phyloP scores from a whole-genome alignment of 2,797 vertebrate species.

The Chlorospingus flavigularis region DNA sequence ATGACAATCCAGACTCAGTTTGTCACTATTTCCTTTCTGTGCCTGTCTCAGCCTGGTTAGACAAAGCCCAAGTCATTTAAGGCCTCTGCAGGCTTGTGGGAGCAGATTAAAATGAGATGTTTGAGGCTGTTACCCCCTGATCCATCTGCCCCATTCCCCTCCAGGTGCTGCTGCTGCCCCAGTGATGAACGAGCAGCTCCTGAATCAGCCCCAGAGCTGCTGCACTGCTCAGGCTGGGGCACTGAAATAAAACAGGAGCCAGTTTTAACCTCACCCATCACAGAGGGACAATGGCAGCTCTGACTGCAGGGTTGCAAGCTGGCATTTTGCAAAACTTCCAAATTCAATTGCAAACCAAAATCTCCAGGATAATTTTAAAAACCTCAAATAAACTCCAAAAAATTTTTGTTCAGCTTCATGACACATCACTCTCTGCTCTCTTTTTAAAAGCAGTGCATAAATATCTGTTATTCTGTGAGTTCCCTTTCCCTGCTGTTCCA shows the following conservation, averaged over 20 bases:
- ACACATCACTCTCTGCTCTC: not conserved
- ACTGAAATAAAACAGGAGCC: not conserved
- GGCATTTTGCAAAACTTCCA: not conserved
- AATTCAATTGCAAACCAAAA: not conserved
- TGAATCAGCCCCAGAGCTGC: not conserved
- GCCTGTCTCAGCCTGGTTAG: not conserved
- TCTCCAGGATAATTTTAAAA: not conserved
- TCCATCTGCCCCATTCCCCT: not conserved
- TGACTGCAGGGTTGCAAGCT: not conserved
- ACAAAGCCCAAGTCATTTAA: not conserved
- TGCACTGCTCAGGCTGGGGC: not conserved
- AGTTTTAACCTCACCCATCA: not conserved
- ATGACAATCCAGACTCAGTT: not conserved
- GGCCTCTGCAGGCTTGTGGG: not conserved
- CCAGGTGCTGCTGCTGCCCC: not conserved
- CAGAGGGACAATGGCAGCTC: not conserved
- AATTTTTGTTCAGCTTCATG: not conserved
- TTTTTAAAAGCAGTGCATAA: conserved; percentile 58
- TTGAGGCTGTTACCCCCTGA: not conserved
- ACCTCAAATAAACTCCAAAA: not conserved
- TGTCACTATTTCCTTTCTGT: not conserved
- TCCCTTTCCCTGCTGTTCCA: conserved; percentile 43
- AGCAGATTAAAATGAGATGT: not conserved
- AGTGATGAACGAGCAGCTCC: fast-evolving
- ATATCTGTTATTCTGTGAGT: conserved; percentile 52